Percentiles rank a stretch among this genome's conserved stretches.
Conservation (phyloP, 2,888 invertebrate genomes). For the Rhimphoctona megacephalus region DNA sequence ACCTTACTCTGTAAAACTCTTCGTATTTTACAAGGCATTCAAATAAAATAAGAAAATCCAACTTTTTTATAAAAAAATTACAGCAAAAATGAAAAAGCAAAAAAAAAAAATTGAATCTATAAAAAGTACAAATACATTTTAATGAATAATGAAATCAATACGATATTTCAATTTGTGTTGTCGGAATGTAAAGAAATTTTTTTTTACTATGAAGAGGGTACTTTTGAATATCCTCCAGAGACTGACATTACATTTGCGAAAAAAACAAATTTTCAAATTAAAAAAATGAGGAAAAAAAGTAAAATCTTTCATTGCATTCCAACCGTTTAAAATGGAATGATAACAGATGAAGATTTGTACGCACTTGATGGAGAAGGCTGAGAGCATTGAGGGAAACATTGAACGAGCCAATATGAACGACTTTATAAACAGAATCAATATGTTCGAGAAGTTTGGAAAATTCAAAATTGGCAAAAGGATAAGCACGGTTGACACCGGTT, state of each 20-base stretch:
- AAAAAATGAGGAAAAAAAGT: background rate
- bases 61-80: too few relatives aligned
- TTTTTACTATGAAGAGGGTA: background rate
- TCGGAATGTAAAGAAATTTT: background rate
- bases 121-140: too few relatives aligned
- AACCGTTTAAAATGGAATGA: background rate
- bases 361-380: conserved; percentile 86
- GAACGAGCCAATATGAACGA: conserved; percentile 93
- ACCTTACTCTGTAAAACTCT: too few relatives aligned
- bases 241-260: background rate
- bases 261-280: background rate
- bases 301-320: background rate
- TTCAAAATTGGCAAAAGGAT: conserved; percentile 91
- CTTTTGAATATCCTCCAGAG: background rate
- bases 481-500: conserved; percentile 93
- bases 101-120: too few relatives aligned
- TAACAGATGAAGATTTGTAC: conserved; percentile 60
- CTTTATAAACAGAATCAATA: conserved; percentile 91
- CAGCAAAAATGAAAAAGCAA: too few relatives aligned
- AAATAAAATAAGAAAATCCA: too few relatives aligned
- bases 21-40: too few relatives aligned
- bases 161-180: too few relatives aligned
- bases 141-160: too few relatives aligned
- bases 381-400: conserved; percentile 88
- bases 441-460: conserved; percentile 87